phyloP scores from a whole-genome alignment of 2,797 vertebrate species.

The Knipowitschia caucasica region DNA sequence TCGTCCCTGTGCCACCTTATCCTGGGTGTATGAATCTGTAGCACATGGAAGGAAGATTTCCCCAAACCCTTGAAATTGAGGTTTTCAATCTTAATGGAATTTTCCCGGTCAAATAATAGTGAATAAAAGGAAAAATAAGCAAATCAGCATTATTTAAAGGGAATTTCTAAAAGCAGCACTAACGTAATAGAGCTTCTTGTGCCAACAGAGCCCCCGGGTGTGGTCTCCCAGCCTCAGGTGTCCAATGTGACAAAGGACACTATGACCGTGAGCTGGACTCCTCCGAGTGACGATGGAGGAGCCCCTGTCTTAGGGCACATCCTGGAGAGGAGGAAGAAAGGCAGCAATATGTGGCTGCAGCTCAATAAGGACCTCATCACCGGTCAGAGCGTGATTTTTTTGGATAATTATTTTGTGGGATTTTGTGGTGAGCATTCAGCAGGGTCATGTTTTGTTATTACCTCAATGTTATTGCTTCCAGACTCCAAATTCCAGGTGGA shows the following conservation, averaged over 20 bases:
- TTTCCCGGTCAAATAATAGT: too few species aligned
- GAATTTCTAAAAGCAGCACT: too few species aligned
- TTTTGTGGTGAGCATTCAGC: not conserved
- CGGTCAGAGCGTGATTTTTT: conserved; percentile 49
- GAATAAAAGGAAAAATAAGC: too few species aligned
- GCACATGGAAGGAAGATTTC: too few species aligned
- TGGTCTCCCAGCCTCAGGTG: conserved; percentile 58
- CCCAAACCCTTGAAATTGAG: too few species aligned
- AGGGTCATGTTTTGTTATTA: not conserved
- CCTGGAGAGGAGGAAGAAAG: conserved; percentile 71
- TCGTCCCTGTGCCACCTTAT: too few species aligned
- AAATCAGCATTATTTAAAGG: too few species aligned
- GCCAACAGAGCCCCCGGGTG: conserved; percentile 54
- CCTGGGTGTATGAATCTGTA: too few species aligned
- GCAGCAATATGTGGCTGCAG: conserved; percentile 66
- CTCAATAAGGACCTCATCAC: conserved; percentile 64
- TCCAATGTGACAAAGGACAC: conserved; percentile 65
- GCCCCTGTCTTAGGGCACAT: conserved; percentile 62
- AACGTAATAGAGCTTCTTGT: not conserved
- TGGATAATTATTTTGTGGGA: not conserved
- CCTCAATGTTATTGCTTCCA: conserved; percentile 27
- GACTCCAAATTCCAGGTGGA: conserved; percentile 55
- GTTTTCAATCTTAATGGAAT: too few species aligned
- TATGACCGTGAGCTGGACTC: conserved; percentile 67
- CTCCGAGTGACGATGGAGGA: conserved; percentile 59